Percentiles rank a stretch among this genome's conserved stretches.
phyloP scores from a whole-genome alignment of 1,140 invertebrate species.

The Drosophila lacteicornis region DNA sequence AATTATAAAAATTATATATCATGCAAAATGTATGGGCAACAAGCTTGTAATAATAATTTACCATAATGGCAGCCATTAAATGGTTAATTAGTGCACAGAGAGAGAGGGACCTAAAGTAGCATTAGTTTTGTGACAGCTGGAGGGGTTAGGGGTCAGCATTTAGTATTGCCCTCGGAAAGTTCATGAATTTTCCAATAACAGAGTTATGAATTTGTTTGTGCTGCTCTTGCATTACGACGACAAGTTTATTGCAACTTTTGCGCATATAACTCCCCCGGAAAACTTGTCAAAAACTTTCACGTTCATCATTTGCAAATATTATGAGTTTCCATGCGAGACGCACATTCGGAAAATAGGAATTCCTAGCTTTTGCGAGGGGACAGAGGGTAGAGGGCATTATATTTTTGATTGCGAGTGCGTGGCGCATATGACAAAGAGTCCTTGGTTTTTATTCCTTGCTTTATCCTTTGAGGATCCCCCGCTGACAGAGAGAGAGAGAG shows the following conservation, averaged over 20 bases:
- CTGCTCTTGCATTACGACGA: slow-evolving; percentile 27
- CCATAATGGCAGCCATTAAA: slow-evolving; percentile 15
- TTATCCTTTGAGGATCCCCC: slow-evolving; percentile 27
- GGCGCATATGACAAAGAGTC: slow-evolving; percentile 44
- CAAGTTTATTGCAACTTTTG: slow-evolving; percentile 44
- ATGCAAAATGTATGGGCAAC: slow-evolving; percentile 1
- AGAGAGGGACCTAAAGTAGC: neutral
- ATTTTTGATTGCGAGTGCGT: slow-evolving; percentile 77
- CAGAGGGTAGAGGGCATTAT: slow-evolving; percentile 51
- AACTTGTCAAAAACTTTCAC: slow-evolving; percentile 81
- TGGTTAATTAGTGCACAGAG: slow-evolving; percentile 22
- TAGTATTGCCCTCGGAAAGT: slow-evolving; percentile 21
- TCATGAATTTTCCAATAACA: slow-evolving; percentile 67
- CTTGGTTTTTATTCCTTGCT: neutral
- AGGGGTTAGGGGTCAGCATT: slow-evolving; percentile 38
- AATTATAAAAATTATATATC: slow-evolving; percentile 9
- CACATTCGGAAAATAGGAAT: slow-evolving; percentile 16
- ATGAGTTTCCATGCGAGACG: slow-evolving; percentile 68
- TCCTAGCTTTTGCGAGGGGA: neutral
- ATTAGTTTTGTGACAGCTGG: slow-evolving; percentile 6
- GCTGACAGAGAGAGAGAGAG: slow-evolving; percentile 30
- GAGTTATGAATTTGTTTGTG: slow-evolving; percentile 69
- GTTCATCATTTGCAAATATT: slow-evolving; percentile 83
- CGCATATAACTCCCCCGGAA: neutral
- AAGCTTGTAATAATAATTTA: slow-evolving; percentile 19